phyloP scores from a whole-genome alignment of 2,888 invertebrate species.

The Trissolcus japonicus region DNA sequence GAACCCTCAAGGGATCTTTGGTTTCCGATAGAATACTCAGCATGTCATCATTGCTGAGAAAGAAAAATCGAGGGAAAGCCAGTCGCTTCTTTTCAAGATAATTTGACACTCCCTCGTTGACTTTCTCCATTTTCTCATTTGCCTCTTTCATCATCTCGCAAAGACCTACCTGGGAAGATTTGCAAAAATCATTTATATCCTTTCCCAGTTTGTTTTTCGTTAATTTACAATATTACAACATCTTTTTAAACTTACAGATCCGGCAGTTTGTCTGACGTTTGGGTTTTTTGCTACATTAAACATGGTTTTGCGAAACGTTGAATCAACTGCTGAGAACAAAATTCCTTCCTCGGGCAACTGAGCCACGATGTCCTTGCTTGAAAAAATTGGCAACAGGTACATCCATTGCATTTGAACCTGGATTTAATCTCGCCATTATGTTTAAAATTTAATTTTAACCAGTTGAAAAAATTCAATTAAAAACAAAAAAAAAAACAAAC shows the following conservation, averaged over 20 bases:
- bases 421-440: not conserved
- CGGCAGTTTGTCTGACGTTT: constrained; percentile 82
- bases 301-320: constrained; percentile 83
- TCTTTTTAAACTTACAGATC: constrained; percentile 74
- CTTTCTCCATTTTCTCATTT: constrained; percentile 84
- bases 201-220: no score
- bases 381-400: constrained; percentile 90
- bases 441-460: not conserved
- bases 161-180: constrained; percentile 77
- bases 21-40: constrained; percentile 93
- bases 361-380: constrained; percentile 89
- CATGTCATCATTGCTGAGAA: constrained; percentile 93
- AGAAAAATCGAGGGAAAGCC: constrained; percentile 92
- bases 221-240: not conserved
- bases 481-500: constrained; percentile 28
- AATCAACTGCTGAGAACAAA: constrained; percentile 86
- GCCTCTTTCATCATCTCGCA: constrained; percentile 84
- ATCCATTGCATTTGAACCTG: constrained; percentile 89
- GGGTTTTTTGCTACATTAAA: constrained; percentile 80
- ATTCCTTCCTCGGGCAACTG: constrained; percentile 91
- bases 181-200: constrained; percentile 75
- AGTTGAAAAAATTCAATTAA: no score
- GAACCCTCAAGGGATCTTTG: constrained; percentile 88
- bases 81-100: constrained; percentile 91
- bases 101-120: constrained; percentile 88